A percentile compares a stretch with the other conserved stretches of the same genome.
These are phyloP conservation scores for Hyles euphorbiae DNA, from an alignment of 1,140 invertebrate species.

Conservation along the genomic window DNA sequence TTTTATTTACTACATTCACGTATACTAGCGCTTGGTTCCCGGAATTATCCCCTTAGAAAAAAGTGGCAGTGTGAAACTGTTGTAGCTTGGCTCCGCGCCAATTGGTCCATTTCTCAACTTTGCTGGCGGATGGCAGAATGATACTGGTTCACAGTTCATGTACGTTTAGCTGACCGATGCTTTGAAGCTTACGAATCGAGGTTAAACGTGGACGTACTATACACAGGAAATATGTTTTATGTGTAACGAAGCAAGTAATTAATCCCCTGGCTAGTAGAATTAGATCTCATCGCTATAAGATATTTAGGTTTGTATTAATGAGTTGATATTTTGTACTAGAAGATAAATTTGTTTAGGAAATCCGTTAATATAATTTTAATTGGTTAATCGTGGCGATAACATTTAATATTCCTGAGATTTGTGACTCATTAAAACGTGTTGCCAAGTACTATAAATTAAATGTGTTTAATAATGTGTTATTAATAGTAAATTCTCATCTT, in stretches of 20 bases:
- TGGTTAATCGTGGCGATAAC: too few relatives aligned
- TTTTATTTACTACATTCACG: constrained; percentile 46
- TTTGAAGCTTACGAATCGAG: constrained; percentile 59
- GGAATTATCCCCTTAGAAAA: constrained; percentile 41
- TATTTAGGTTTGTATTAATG: too few relatives aligned
- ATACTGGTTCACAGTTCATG: constrained; percentile 62
- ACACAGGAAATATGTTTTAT: constrained; percentile 52
- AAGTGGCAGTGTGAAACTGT: constrained; percentile 36
- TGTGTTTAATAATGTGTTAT: background rate
- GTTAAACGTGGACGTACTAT: constrained; percentile 48
- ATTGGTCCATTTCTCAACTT: constrained; percentile 58
- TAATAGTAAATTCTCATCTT: constrained; percentile 17
- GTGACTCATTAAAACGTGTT: too few relatives aligned
- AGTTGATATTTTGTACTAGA: too few relatives aligned
- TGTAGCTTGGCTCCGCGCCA: constrained; percentile 53
- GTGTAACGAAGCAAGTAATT: constrained; percentile 56
- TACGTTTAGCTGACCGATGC: constrained; percentile 45
- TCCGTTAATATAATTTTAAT: too few relatives aligned
- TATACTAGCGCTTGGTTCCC: constrained; percentile 28
- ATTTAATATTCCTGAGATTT: too few relatives aligned
- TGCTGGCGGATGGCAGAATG: constrained; percentile 42
- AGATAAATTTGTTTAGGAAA: too few relatives aligned
- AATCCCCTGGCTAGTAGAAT: constrained; percentile 48
- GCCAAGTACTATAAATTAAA: background rate
- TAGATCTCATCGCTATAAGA: constrained; percentile 35